These are phyloP conservation scores for Phylloscopus trochiloides DNA, from an alignment of 2,113 vertebrate species.

Conservation along the genomic window DNA sequence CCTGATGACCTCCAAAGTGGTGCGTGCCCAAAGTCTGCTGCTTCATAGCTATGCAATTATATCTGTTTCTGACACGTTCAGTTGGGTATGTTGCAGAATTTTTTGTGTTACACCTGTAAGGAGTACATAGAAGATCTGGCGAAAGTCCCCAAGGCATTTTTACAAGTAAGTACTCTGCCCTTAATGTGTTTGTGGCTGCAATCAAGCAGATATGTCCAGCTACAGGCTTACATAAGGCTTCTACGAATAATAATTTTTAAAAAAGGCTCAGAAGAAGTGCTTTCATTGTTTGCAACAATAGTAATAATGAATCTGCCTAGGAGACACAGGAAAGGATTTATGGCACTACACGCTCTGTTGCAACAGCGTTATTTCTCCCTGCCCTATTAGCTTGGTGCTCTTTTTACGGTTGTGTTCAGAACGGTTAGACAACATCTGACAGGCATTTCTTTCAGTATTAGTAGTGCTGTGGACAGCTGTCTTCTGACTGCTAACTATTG, in stretches of 20 bases:
- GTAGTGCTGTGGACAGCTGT: neutral
- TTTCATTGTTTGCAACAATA: neutral
- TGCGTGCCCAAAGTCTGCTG: neutral
- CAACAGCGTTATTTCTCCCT: neutral
- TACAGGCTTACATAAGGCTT: neutral
- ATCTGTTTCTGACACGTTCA: neutral
- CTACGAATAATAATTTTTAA: neutral
- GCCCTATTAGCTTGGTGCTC: neutral
- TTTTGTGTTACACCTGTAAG: conserved; percentile 91
- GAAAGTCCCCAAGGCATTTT: conserved; percentile 79
- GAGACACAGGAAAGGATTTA: neutral
- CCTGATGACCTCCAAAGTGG: neutral
- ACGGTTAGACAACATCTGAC: neutral
- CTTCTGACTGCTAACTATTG: neutral
- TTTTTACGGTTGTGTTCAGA: neutral
- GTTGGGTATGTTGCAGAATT: conserved; percentile 76
- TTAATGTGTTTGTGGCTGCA: neutral
- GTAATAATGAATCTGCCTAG: neutral
- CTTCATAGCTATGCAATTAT: neutral
- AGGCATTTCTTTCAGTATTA: neutral
- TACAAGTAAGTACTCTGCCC: conserved; percentile 76
- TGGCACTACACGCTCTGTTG: neutral
- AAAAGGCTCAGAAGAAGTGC: neutral
- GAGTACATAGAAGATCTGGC: conserved; percentile 94
- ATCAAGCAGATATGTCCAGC: neutral